Conservation (phyloP, 1,140 invertebrate species). For the Eupristina koningsbergeri region DNA sequence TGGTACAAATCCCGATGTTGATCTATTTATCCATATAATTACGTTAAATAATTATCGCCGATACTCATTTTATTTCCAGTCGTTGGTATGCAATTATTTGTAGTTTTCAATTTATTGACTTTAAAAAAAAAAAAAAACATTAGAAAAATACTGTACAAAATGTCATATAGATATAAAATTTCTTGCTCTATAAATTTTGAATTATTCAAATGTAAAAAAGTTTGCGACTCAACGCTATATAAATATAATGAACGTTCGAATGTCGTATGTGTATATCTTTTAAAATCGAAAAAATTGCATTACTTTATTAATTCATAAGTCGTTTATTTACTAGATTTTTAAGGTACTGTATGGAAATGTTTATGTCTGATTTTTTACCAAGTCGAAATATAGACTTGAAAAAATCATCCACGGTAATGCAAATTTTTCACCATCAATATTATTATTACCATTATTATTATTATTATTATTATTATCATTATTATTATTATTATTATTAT, state of each 20-base stretch:
- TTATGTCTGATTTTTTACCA: not conserved
- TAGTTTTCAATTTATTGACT: not conserved
- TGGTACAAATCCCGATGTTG: conserved; percentile 61
- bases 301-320: not conserved
- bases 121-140: conserved; percentile 4
- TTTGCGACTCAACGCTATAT: conserved; percentile 17
- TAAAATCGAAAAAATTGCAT: conserved; percentile 38
- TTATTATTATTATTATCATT: conserved; percentile 1
- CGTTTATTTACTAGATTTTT: conserved; percentile 8
- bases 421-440: conserved; percentile 31
- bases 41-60: conserved; percentile 29
- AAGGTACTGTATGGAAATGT: not conserved
- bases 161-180: conserved; percentile 25
- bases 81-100: not conserved
- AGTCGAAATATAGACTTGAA: not conserved
- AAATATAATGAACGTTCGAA: conserved; percentile 38
- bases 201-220: conserved; percentile 26
- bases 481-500: not conserved
- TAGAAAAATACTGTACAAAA: conserved; percentile 19
- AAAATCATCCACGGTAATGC: conserved; percentile 13
- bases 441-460: not conserved
- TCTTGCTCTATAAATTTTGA: not conserved
- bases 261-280: conserved; percentile 44
- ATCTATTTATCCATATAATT: conserved; percentile 34
- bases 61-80: conserved; percentile 20